A percentile compares a stretch with the other conserved stretches of the same genome.
These are phyloP conservation scores for Florisuga fusca DNA, from an alignment of 2,797 vertebrate genomes.

Conservation along the genomic window DNA sequence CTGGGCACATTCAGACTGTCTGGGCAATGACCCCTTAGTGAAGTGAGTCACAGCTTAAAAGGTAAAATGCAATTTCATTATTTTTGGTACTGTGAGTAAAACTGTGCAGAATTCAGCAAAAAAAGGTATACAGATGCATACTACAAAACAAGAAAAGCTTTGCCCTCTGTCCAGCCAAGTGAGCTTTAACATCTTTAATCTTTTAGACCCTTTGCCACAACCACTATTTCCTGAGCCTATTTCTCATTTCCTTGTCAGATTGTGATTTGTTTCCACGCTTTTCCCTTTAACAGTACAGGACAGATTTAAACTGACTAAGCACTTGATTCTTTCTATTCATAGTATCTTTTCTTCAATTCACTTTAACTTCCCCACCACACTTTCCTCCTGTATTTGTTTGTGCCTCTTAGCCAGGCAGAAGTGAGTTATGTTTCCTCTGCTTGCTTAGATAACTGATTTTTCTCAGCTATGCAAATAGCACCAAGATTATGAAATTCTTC, in stretches of 20 bases:
- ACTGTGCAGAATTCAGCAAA: not conserved
- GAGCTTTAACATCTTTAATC: not conserved
- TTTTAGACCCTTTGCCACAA: not conserved
- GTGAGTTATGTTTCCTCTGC: not conserved
- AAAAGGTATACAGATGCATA: not conserved
- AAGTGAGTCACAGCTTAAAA: conserved; percentile 54
- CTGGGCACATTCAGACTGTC: conserved; percentile 37
- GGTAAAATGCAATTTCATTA: conserved; percentile 32
- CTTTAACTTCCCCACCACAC: not conserved
- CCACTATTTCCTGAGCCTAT: not conserved
- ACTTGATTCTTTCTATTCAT: not conserved
- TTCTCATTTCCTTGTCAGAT: not conserved
- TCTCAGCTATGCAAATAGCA: conserved; percentile 11
- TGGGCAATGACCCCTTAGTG: conserved; percentile 45
- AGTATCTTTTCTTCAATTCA: not conserved
- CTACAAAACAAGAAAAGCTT: not conserved
- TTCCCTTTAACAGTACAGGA: not conserved
- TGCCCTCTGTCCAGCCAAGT: not conserved
- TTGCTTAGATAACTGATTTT: conserved; percentile 37
- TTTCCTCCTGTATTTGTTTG: conserved; percentile 3
- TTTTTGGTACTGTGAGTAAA: conserved; percentile 34
- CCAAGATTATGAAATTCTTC: not conserved
- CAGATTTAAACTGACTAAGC: not conserved
- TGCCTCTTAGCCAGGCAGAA: not conserved
- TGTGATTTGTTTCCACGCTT: not conserved